Conservation (phyloP, 2,113 vertebrate species). For the Saimiri boliviensis region DNA sequence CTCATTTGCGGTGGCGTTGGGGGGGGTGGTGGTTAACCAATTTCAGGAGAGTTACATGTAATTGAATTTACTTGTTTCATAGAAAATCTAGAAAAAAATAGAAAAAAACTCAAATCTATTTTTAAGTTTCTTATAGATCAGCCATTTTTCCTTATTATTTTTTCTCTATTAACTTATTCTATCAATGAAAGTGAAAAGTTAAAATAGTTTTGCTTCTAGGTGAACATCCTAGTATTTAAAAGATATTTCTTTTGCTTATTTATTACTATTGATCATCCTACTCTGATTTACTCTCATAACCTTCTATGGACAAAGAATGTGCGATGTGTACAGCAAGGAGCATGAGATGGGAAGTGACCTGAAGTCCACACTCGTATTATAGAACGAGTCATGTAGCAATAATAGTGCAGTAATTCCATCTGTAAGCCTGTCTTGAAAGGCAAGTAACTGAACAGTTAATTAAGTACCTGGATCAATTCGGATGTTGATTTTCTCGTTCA, state of each 20-base stretch:
- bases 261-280: background rate
- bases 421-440: background rate
- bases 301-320: background rate
- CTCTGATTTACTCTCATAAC: no score
- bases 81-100: background rate
- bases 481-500: background rate
- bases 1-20: background rate
- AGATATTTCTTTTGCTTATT: background rate
- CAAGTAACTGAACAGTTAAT: background rate
- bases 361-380: no score
- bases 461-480: no score
- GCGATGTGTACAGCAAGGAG: no score
- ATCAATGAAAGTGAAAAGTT: background rate
- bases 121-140: background rate
- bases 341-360: no score
- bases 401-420: rapidly evolving
- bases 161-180: background rate
- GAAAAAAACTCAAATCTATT: background rate
- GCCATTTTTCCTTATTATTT: background rate
- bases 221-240: background rate
- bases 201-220: background rate
- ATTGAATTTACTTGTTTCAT: background rate
- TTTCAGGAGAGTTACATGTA: background rate
- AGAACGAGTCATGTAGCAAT: no score
- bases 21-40: background rate